phyloP scores from a whole-genome alignment of 2,113 vertebrate genomes.

The Megalops atlanticus region DNA sequence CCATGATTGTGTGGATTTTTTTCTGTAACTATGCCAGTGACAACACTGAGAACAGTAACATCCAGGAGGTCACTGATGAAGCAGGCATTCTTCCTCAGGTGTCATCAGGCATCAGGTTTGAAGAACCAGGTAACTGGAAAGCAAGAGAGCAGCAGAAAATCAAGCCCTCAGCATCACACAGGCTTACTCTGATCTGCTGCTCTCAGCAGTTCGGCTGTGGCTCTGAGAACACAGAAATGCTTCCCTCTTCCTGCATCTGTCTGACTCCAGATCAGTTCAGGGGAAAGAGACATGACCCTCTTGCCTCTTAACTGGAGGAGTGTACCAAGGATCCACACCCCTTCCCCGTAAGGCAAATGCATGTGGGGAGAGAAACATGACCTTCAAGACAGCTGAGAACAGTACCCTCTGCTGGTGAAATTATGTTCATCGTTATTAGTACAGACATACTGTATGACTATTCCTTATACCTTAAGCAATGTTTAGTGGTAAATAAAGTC shows the following conservation, averaged over 20 bases:
- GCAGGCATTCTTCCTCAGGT: constrained; percentile 34
- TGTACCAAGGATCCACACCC: no score
- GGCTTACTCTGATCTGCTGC: background rate
- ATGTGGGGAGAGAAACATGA: background rate
- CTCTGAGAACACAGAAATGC: background rate
- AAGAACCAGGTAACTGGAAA: constrained; percentile 51
- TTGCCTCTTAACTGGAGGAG: no score
- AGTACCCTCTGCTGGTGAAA: background rate
- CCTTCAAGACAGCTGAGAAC: background rate
- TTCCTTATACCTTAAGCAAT: no score
- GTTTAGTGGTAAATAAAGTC: no score
- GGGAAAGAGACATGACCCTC: background rate
- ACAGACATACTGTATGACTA: no score
- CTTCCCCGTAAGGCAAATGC: no score
- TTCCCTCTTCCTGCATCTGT: no score
- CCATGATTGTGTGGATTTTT: no score
- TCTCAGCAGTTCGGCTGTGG: background rate
- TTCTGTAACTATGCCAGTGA: no score
- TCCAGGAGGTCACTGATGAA: no score
- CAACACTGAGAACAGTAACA: no score
- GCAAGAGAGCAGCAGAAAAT: constrained; percentile 6
- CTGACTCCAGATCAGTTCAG: background rate
- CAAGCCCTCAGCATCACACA: background rate
- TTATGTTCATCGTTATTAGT: no score
- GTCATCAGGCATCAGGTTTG: constrained; percentile 39